Evolutionary conservation across 2,113 vertebrate species (phyloP).

Genomic region (Petroica traversi): DNA sequence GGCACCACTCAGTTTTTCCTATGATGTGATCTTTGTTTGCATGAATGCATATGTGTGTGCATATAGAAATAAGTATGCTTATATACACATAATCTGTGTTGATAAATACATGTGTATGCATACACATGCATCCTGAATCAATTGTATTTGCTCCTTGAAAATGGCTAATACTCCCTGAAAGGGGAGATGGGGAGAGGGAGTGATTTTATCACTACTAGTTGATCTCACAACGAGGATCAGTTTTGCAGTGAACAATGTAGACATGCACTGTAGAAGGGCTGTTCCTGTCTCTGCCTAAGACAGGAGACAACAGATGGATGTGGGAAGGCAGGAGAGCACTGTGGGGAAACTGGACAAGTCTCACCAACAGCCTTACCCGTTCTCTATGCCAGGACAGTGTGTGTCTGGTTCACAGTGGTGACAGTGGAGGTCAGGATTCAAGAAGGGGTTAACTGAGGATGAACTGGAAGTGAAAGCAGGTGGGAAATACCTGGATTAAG

Average conservation of each 20-base stretch:
- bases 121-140: not conserved
- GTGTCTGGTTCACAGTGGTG: not conserved
- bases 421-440: not conserved
- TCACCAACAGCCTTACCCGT: not conserved
- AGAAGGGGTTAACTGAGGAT: not conserved
- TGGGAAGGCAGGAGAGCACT: not conserved
- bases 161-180: not conserved
- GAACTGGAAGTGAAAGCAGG: not conserved
- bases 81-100: not conserved
- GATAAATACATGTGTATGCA: not conserved
- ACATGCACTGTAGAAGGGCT: not conserved
- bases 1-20: not conserved
- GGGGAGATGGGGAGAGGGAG: not conserved
- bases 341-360: not conserved
- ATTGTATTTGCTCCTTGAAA: not conserved
- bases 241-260: not conserved
- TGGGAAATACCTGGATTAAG: not conserved
- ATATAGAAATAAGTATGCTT: not conserved
- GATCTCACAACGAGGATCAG: not conserved
- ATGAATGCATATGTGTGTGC: not conserved
- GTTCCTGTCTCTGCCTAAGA: not conserved
- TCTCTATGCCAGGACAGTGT: rapidly evolving
- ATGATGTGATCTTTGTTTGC: not conserved
- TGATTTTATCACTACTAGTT: rapidly evolving
- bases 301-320: not conserved